Evolutionary conservation across 1,140 invertebrate genomes (phyloP).

Genomic region (Metaphire vulgaris): DNA sequence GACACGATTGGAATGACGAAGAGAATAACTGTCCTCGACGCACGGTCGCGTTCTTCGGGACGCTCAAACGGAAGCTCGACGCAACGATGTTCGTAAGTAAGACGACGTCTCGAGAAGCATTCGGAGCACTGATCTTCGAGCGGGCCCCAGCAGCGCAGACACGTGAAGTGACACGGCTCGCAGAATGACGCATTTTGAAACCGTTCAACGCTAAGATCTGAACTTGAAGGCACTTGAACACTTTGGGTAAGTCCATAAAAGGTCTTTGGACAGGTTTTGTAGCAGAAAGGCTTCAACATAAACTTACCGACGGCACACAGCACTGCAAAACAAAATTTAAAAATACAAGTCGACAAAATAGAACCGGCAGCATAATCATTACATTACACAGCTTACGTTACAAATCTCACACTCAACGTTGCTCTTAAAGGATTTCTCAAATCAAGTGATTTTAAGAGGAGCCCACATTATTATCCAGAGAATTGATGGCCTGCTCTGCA

Average conservation of each 20-base stretch:
- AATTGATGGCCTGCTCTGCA: neutral
- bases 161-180: neutral
- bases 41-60: neutral
- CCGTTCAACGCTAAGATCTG: too few relatives aligned
- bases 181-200: neutral
- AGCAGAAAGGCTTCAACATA: neutral
- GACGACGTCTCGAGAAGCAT: neutral
- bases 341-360: neutral
- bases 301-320: neutral
- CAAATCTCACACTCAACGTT: neutral
- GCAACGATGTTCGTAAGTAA: neutral
- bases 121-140: neutral
- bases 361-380: neutral
- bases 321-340: neutral
- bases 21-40: neutral
- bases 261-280: neutral
- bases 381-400: neutral
- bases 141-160: neutral
- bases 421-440: neutral
- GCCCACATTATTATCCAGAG: neutral
- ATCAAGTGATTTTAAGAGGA: neutral
- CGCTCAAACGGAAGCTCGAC: neutral
- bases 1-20: neutral
- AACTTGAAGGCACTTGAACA: too few relatives aligned
- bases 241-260: neutral